Conservation (phyloP, 2,797 vertebrate genomes). For the Phoxinus dragarum region DNA sequence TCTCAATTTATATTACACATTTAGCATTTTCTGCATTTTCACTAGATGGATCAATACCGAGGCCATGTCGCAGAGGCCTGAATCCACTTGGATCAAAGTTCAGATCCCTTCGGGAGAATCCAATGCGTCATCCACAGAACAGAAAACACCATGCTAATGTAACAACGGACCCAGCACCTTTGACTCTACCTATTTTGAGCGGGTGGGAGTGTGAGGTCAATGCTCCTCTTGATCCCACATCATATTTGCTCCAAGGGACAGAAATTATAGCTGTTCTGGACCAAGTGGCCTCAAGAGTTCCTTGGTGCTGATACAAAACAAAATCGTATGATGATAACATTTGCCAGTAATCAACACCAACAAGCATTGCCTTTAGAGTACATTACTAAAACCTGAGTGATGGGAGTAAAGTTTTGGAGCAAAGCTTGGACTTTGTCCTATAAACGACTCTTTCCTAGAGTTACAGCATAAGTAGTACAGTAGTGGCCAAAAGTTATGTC, state of each 20-base stretch:
- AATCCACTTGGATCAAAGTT: slow-evolving; percentile 33
- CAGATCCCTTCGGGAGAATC: slow-evolving; percentile 44
- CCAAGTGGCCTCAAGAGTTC: slow-evolving; percentile 57
- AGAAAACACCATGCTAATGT: background rate
- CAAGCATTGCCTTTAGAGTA: background rate
- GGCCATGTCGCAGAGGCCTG: background rate
- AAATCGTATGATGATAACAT: background rate
- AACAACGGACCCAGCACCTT: background rate
- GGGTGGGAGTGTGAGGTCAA: slow-evolving; percentile 68
- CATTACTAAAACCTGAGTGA: background rate
- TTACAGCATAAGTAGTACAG: background rate
- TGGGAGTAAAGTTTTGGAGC: background rate
- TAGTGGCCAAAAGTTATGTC: background rate
- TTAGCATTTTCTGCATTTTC: background rate
- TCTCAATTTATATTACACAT: background rate
- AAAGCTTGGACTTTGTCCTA: background rate
- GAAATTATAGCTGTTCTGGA: slow-evolving; percentile 66
- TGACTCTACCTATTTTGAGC: slow-evolving; percentile 62
- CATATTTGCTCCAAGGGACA: slow-evolving; percentile 65
- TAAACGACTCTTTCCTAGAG: background rate
- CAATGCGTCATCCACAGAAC: slow-evolving; percentile 24
- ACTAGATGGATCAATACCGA: slow-evolving; percentile 39
- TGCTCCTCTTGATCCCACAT: slow-evolving; percentile 61
- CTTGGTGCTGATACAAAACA: slow-evolving; percentile 47
- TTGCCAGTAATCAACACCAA: background rate